Percentiles rank a stretch among this genome's conserved stretches.
phyloP scores from a whole-genome alignment of 2,113 vertebrate species.

The Rhipidura dahli region DNA sequence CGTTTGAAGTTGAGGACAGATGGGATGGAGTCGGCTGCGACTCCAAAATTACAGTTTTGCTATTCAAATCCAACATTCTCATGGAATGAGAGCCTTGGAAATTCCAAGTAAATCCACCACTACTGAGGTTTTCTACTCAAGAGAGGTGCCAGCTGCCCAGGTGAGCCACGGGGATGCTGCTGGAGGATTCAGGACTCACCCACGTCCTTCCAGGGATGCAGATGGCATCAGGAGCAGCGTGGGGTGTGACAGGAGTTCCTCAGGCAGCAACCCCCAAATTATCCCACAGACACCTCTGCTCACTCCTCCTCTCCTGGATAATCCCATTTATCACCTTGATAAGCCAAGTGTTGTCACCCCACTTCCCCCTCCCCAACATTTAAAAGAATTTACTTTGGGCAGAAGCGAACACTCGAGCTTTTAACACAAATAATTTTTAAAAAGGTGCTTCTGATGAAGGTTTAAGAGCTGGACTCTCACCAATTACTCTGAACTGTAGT shows the following conservation, averaged over 20 bases:
- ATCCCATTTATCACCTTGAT: background rate
- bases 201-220: background rate
- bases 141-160: background rate
- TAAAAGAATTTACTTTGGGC: background rate
- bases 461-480: background rate
- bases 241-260: background rate
- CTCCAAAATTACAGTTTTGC: background rate
- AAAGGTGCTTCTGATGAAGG: background rate
- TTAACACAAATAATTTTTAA: background rate
- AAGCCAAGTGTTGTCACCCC: background rate
- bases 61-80: background rate
- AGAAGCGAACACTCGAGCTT: fast-evolving
- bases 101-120: background rate
- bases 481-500: background rate
- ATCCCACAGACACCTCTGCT: background rate
- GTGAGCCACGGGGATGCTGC: background rate
- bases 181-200: background rate
- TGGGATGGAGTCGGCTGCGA: background rate
- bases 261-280: background rate
- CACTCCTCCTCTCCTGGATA: background rate
- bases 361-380: background rate
- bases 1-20: background rate
- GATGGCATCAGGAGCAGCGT: background rate
- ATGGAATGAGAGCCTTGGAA: background rate
- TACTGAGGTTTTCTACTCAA: fast-evolving